Evolutionary conservation across 2,797 vertebrate genomes (phyloP).

Genomic region (Anabacerthia variegaticeps): DNA sequence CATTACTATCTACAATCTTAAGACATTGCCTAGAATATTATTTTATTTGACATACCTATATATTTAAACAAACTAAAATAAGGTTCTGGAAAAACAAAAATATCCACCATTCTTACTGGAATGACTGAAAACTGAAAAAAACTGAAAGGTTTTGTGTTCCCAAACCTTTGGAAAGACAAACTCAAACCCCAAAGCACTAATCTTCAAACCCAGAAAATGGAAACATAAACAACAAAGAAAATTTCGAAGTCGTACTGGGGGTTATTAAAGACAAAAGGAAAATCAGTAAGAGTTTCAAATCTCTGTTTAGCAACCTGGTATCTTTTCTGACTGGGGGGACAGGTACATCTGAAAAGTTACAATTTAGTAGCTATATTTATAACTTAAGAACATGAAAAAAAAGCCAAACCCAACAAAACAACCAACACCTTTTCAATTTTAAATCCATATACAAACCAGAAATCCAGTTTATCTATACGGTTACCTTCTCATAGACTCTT

Average conservation of each 20-base stretch:
- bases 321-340: not conserved
- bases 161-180: not conserved
- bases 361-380: not conserved
- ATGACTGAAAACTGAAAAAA: no score
- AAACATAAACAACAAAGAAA: not conserved
- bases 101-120: not conserved
- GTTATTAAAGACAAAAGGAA: not conserved
- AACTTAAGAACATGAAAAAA: not conserved
- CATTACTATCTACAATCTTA: not conserved
- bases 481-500: not conserved
- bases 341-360: not conserved
- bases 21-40: not conserved
- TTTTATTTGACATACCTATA: not conserved
- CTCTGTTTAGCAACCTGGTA: not conserved
- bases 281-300: not conserved
- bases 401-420: not conserved
- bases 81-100: not conserved
- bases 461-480: not conserved
- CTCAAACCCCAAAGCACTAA: not conserved
- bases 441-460: not conserved
- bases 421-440: not conserved
- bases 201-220: not conserved
- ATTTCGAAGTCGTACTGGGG: not conserved
- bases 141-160: not conserved
- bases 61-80: not conserved